phyloP scores from a whole-genome alignment of 2,888 invertebrate species.

The Phaonia tiefii region DNA sequence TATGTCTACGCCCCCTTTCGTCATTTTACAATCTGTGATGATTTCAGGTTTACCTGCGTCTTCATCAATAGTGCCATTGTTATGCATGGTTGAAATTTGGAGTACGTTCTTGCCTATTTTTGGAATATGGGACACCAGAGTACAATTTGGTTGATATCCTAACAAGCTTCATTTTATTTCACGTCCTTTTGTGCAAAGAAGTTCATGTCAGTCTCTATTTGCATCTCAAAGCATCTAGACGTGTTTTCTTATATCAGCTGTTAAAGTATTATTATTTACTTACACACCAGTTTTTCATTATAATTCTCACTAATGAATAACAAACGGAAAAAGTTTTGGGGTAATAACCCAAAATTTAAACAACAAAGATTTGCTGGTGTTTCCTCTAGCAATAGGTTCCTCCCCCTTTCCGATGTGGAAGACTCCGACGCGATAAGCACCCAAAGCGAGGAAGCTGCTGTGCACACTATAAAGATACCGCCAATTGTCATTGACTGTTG shows the following conservation, averaged over 20 bases:
- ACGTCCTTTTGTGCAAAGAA: background rate
- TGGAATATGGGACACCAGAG: slow-evolving; percentile 36
- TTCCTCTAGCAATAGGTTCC: too few relatives aligned
- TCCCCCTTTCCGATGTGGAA: too few relatives aligned
- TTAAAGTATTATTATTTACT: background rate
- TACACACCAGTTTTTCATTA: too few relatives aligned
- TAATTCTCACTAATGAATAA: too few relatives aligned
- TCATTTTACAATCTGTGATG: slow-evolving; percentile 23
- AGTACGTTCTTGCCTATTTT: slow-evolving; percentile 45
- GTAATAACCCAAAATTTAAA: too few relatives aligned
- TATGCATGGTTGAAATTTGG: slow-evolving; percentile 24
- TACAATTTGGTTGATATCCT: too few relatives aligned
- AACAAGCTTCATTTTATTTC: background rate
- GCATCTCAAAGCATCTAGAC: slow-evolving; percentile 25
- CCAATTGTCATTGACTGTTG: too few relatives aligned
- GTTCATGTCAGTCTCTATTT: background rate
- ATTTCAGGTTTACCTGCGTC: slow-evolving; percentile 26
- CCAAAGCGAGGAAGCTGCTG: too few relatives aligned
- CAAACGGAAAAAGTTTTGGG: too few relatives aligned
- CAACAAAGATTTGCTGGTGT: too few relatives aligned
- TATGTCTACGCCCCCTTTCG: background rate
- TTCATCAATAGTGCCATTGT: slow-evolving; percentile 8
- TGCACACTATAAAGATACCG: too few relatives aligned
- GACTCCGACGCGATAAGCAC: too few relatives aligned
- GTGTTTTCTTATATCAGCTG: slow-evolving; percentile 23